Evolutionary conservation across 2,113 vertebrate genomes (phyloP).

Genomic region (Cranoglanis bouderius): DNA sequence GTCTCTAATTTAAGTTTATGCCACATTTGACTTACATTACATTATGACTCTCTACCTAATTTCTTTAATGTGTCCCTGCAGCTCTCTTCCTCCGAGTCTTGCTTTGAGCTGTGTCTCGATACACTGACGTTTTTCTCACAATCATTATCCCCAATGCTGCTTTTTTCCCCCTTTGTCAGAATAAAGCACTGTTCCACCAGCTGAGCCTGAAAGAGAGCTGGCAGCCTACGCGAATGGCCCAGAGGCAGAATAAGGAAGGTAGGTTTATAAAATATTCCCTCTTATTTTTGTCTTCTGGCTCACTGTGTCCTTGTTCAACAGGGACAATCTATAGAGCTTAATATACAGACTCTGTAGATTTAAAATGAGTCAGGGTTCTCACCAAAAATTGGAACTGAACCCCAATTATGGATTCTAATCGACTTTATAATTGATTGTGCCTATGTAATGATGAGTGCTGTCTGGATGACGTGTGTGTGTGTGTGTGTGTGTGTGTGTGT

Average conservation of each 20-base stretch:
- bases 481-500: not conserved
- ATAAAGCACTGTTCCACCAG: constrained; percentile 90
- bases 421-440: not conserved
- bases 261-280: constrained; percentile 59
- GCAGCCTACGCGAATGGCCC: constrained; percentile 81
- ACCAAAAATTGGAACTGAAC: not conserved
- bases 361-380: not conserved
- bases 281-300: constrained; percentile 41
- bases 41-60: not conserved
- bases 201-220: constrained; percentile 91
- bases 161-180: constrained; percentile 73
- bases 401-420: not conserved
- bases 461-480: not conserved
- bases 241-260: constrained; percentile 89
- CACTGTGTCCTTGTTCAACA: not conserved
- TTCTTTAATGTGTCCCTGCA: not conserved
- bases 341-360: not conserved
- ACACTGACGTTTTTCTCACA: not conserved
- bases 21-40: not conserved
- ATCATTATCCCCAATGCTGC: constrained; percentile 47
- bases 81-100: not conserved
- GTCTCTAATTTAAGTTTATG: not conserved
- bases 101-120: not conserved
- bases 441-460: not conserved
- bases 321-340: not conserved